Percentiles rank a stretch among this genome's conserved stretches.
Evolutionary conservation across 1,140 invertebrate genomes (phyloP).

Genomic region (Cataglyphis hispanica): DNA sequence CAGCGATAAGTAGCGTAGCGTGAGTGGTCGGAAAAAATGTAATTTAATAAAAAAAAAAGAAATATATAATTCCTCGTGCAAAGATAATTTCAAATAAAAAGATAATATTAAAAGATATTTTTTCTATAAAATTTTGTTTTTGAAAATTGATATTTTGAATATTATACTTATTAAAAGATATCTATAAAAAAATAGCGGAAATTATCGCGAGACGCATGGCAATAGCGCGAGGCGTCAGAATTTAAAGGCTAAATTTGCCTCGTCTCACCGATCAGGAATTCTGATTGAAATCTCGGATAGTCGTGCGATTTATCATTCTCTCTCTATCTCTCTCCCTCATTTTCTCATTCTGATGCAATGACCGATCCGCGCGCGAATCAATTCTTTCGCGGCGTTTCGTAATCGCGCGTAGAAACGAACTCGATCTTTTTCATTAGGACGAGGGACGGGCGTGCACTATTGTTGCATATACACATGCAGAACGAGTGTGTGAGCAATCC

Average conservation of each 20-base stretch:
- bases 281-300: slow-evolving; percentile 31
- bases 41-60: too few species aligned
- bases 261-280: background rate
- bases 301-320: background rate
- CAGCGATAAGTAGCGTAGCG: too few species aligned
- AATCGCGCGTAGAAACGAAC: slow-evolving; percentile 32
- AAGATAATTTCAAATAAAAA: too few species aligned
- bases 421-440: slow-evolving; percentile 31
- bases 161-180: too few species aligned
- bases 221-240: background rate
- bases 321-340: background rate
- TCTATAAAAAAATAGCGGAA: too few species aligned
- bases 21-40: too few species aligned
- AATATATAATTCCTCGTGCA: too few species aligned
- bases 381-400: slow-evolving; percentile 23
- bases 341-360: slow-evolving; percentile 13
- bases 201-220: too few species aligned
- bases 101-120: too few species aligned
- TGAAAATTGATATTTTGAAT: too few species aligned
- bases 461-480: slow-evolving; percentile 46
- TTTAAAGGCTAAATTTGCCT: slow-evolving; percentile 11
- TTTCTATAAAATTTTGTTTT: too few species aligned
- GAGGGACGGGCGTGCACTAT: slow-evolving; percentile 39
- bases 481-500: slow-evolving; percentile 42
- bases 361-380: background rate